Base-by-base conservation (phyloP, 1,140 invertebrate species). In the Scaptomyza hsui region DNA sequence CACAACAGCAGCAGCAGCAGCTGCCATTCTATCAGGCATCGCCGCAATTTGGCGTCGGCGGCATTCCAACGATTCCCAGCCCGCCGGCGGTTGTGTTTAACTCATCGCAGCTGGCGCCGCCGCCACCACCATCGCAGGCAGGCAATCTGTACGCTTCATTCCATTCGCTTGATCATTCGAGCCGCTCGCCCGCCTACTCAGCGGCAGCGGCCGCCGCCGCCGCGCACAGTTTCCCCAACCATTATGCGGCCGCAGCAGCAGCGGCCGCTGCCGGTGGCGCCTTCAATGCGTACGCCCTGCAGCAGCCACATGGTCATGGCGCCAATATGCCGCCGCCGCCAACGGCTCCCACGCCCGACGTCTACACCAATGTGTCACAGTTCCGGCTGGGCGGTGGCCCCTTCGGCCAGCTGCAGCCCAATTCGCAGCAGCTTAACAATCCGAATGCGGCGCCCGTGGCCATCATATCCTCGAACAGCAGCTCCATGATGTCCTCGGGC, bases 401-500 rank as follows among this genome's bases (percentile, higher is more conserved):
- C 12, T 90, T 90, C 12, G 82, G 82, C n/a, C 96, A 90, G 95
- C 95, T 62, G 32, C 79, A 75, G 49, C 81, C 89, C 9, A 89
- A 86, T 51, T 95, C 90, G 51, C 96, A 97, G 82, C 93, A 96
- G 57, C 94, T 94, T 69, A 96, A 94, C 85, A 97, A 96, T 92
- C 96, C 96, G 19, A 97, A 95, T 21, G 76, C 80, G 0, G 96
- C 97, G 56, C 60, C 81, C 6, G 89, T 90, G 9, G 60, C 89
- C 45, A 94, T 98, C 65, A 97, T 98, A 62, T 97, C 96, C 49
- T 97, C 96, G 21, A 95, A 82, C 72, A 91, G 89, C 72, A 97
- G 97, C 91, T 97, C 96, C 16, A 93, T 97, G 45, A 97, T 98
- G 96, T 97, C 97, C 0, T 96, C 96, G 35, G 89, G 89, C 9